Evolutionary conservation across 2,888 invertebrate species (phyloP).

Genomic region (Rhyacophila evoluta): DNA sequence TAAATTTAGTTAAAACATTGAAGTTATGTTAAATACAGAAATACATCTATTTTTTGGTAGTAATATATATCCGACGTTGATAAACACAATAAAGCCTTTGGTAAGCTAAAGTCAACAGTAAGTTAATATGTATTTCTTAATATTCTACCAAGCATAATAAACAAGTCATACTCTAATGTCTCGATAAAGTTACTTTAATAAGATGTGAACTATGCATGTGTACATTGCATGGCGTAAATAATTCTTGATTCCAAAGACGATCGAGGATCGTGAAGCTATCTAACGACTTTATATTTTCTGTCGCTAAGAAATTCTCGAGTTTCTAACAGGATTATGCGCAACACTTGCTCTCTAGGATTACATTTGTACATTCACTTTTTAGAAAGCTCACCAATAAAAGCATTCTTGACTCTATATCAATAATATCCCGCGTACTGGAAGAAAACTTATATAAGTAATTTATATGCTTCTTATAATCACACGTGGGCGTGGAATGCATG

Average conservation of each 20-base stretch:
- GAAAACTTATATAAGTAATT: background rate
- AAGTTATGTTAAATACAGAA: no score
- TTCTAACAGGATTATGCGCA: background rate
- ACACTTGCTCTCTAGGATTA: background rate
- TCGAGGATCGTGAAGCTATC: background rate
- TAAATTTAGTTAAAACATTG: no score
- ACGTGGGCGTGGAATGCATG: background rate
- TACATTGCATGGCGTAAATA: background rate
- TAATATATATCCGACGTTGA: no score
- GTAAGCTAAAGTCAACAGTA: no score
- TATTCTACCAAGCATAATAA: no score
- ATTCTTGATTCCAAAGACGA: background rate
- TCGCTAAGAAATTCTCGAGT: background rate
- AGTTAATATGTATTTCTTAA: no score
- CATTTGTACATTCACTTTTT: slow-evolving; percentile 3
- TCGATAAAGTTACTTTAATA: no score
- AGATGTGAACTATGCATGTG: no score
- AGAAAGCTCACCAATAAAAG: slow-evolving; percentile 7
- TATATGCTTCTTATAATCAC: background rate
- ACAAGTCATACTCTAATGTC: no score
- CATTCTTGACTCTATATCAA: background rate
- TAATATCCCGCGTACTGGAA: background rate
- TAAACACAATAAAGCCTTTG: no score
- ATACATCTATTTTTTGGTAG: no score
- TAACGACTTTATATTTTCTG: background rate